Base-by-base conservation (phyloP, 2,797 vertebrate species). In the Brachyrhaphis roseni region DNA sequence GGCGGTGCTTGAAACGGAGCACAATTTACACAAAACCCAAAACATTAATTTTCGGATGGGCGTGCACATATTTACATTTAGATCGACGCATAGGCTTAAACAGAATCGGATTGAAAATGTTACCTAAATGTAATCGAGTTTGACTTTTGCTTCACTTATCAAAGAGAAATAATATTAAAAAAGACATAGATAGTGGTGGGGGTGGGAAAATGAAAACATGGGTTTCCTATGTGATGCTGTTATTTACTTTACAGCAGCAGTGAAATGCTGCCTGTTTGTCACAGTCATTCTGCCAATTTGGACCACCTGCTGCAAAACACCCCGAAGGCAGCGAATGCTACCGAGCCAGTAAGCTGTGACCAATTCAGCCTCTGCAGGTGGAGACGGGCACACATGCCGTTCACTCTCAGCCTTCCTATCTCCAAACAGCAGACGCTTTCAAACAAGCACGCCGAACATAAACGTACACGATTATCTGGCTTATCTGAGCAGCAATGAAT, bases 291-390 rank as follows among this genome's bases (percentile, higher is more conserved):
- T 90, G 83, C 84, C 91, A 89, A 88, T 90, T 92, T 87, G 90
- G 92, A 92, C 93, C 93, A 93, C 93, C 93, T 93, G 93, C 94
- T 93, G 91, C 90, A 93, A 64, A 90, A 90, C 84, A 86, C 89
- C 93, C 94, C 71, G 88, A 93, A 93, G 93, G 89, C 93, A 88
- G 71, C 51, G 45, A 88, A 89, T 79, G 85, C 82, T 90, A 87
- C 92, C 72, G 78, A 93, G 91, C 90, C 91, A 88, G 86, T 91
- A 94, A 93, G 92, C 92, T 94, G 94, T 92, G 91, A 93, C 93
- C 90, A 90, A 92, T 93, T 93, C 87, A 88, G 88, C 87, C 88
- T 90, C 87, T 90, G 93, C 93, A 92, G 93, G 93, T 92, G 90
- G 90, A 95, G 85, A 88, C 85, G 81, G 79, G 91, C 89, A 84